Conservation (phyloP, 2,888 invertebrate species). For the Drosophila parthenogenetica region DNA sequence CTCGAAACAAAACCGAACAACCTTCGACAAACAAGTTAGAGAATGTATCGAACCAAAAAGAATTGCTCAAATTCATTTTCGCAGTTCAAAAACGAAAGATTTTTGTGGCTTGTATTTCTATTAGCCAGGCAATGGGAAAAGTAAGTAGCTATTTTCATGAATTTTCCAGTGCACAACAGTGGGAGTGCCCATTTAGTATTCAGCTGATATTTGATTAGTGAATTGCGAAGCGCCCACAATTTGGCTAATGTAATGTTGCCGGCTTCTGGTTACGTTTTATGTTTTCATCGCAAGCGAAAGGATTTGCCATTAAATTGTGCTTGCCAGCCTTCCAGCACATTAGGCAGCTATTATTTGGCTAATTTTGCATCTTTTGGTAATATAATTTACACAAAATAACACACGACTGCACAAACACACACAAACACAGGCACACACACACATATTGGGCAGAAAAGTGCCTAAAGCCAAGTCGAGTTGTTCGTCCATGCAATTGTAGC, state of each 20-base stretch:
- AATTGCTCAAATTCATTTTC: constrained; percentile 5
- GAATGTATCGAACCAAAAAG: background rate
- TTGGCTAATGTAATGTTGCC: constrained; percentile 12
- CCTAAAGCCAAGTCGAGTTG: constrained; percentile 3
- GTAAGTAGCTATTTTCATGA: constrained; percentile 34
- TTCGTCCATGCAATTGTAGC: constrained; percentile 61
- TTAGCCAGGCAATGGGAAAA: constrained; percentile 30
- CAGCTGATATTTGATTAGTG: constrained; percentile 45
- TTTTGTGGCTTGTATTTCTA: constrained; percentile 18
- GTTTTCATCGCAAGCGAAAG: constrained; percentile 69
- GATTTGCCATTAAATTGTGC: constrained; percentile 73
- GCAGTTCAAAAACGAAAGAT: constrained; percentile 1
- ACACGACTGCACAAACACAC: constrained; percentile 71
- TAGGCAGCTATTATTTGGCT: constrained; percentile 79
- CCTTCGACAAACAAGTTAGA: constrained; percentile 6
- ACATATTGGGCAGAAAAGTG: constrained; percentile 14
- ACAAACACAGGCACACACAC: constrained; percentile 11
- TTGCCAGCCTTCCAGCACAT: constrained; percentile 70
- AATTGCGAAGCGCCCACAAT: constrained; percentile 25
- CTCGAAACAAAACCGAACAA: constrained; percentile 26
- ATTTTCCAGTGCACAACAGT: constrained; percentile 32
- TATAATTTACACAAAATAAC: constrained; percentile 80
- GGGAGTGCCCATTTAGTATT: constrained; percentile 26
- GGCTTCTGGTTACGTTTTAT: constrained; percentile 57
- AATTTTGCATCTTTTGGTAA: constrained; percentile 80